Percentiles rank a stretch among this genome's conserved stretches.
Evolutionary conservation across 2,113 vertebrate species (phyloP).

Genomic region (Hydrolagus affinis): DNA sequence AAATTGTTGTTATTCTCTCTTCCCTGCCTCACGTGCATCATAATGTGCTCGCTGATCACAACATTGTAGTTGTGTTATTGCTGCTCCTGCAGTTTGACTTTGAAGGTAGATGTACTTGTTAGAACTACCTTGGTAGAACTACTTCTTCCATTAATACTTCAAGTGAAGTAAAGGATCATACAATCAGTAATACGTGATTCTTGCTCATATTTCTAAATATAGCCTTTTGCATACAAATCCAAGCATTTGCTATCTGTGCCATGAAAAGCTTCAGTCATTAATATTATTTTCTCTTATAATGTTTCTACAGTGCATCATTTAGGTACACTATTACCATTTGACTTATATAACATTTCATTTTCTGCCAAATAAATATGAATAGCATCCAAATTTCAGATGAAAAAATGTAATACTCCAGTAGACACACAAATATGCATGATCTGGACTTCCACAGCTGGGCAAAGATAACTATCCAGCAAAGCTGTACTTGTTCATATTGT

Average conservation of each 20-base stretch:
- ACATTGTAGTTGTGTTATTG: too few species aligned
- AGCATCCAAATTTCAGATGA: not conserved
- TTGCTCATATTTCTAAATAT: conserved; percentile 7
- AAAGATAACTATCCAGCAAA: not conserved
- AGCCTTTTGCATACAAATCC: not conserved
- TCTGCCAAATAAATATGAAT: not conserved
- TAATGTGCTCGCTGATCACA: too few species aligned
- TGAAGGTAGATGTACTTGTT: too few species aligned
- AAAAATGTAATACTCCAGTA: not conserved
- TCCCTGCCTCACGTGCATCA: too few species aligned
- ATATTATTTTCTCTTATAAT: not conserved
- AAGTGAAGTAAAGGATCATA: not conserved
- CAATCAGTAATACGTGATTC: not conserved
- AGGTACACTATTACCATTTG: not conserved
- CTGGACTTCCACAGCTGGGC: too few species aligned
- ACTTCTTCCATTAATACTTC: too few species aligned
- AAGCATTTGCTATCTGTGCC: not conserved
- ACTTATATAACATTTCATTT: not conserved
- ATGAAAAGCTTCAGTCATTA: not conserved
- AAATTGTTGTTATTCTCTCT: too few species aligned
- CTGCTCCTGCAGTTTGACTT: too few species aligned
- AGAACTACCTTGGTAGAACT: too few species aligned
- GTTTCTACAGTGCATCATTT: too few species aligned
- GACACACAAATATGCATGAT: not conserved
- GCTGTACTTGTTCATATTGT: conserved; percentile 7